A percentile compares a stretch with the other conserved stretches of the same genome.
Evolutionary conservation across 2,888 invertebrate species (phyloP).

Genomic region (Globia sparganii): DNA sequence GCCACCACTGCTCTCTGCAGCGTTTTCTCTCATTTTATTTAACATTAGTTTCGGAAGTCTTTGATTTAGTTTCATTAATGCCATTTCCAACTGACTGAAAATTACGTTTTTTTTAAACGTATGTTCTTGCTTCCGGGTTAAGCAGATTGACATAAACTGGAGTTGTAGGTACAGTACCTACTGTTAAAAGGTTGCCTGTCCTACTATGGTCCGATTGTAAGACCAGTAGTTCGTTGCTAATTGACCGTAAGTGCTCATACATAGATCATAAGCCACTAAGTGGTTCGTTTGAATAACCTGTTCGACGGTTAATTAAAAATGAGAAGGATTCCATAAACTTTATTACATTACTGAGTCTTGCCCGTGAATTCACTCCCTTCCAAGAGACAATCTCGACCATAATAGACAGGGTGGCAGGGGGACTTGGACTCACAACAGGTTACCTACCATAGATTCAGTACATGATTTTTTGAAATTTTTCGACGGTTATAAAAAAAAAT

Average conservation of each 20-base stretch:
- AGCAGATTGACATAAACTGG: too few relatives aligned
- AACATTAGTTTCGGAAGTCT: too few relatives aligned
- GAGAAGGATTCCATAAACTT: conserved; percentile 16
- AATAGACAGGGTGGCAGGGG: too few relatives aligned
- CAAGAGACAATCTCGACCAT: not conserved
- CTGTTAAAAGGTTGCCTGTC: conserved; percentile 4
- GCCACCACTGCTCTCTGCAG: too few relatives aligned
- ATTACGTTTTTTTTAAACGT: not conserved
- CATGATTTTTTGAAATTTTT: too few relatives aligned
- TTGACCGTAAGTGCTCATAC: conserved; percentile 48
- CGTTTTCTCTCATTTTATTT: too few relatives aligned
- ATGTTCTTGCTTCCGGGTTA: not conserved
- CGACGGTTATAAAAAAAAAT: too few relatives aligned
- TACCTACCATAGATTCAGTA: too few relatives aligned
- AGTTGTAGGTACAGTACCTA: conserved; percentile 1
- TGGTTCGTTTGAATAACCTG: conserved; percentile 39
- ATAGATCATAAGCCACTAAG: conserved; percentile 56
- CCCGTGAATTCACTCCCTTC: not conserved
- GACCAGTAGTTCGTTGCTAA: conserved; percentile 28
- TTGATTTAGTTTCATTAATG: too few relatives aligned
- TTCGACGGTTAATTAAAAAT: conserved; percentile 35
- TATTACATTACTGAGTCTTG: not conserved
- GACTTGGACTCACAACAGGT: too few relatives aligned
- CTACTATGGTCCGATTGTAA: conserved; percentile 16
- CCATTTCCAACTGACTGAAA: too few relatives aligned